Evolutionary conservation across 2,888 invertebrate genomes (phyloP).

Genomic region (Hetaerina titia): DNA sequence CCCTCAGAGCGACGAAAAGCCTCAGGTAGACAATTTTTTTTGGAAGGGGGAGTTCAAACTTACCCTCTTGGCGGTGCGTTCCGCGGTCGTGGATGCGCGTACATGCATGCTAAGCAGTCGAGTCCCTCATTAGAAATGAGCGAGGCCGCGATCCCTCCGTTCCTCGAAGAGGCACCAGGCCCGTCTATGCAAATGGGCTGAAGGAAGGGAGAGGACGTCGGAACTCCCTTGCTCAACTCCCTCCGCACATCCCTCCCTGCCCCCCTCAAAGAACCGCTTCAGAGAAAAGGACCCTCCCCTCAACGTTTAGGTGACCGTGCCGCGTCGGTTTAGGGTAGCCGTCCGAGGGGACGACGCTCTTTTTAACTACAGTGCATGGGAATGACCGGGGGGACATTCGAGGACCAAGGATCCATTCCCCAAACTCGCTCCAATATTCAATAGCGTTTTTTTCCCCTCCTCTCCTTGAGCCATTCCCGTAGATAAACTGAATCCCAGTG

Average conservation of each 20-base stretch:
- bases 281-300: neutral
- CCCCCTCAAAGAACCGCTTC: neutral
- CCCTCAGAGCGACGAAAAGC: neutral
- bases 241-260: neutral
- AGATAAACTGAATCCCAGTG: neutral
- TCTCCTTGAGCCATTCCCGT: neutral
- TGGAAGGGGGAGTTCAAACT: neutral
- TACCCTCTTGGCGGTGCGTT: neutral
- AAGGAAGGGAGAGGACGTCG: neutral
- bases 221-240: neutral
- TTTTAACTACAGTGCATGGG: neutral
- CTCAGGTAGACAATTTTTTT: neutral
- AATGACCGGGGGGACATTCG: constrained; percentile 11
- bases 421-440: neutral
- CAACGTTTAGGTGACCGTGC: too few species aligned
- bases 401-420: neutral
- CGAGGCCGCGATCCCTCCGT: neutral
- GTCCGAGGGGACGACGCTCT: neutral
- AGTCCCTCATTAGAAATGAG: constrained; percentile 50
- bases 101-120: constrained; percentile 39
- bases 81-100: neutral
- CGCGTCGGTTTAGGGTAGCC: neutral
- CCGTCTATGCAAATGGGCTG: neutral
- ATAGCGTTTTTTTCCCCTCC: neutral
- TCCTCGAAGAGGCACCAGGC: neutral